Conservation (phyloP, 2,113 vertebrate species). For the Boleophthalmus pectinirostris region DNA sequence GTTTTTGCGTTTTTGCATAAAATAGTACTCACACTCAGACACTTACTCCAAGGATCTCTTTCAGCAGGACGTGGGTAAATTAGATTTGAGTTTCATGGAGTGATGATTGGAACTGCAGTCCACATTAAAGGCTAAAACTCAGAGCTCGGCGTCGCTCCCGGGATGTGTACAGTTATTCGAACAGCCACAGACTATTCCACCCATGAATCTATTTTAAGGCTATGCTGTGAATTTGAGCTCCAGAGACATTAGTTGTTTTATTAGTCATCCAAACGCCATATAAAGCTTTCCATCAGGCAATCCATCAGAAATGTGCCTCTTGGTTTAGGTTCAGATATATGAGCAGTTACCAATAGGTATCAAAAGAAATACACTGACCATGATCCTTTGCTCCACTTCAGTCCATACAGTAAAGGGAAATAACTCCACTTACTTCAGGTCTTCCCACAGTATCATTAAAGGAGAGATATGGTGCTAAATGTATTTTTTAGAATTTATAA, state of each 20-base stretch:
- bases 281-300: background rate
- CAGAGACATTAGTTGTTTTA: background rate
- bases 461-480: too few species aligned
- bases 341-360: too few species aligned
- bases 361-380: too few species aligned
- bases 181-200: background rate
- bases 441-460: too few species aligned
- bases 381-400: too few species aligned
- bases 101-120: background rate
- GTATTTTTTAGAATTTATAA: too few species aligned
- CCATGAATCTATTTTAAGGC: conserved; percentile 3
- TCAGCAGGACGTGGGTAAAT: background rate
- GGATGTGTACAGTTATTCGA: background rate
- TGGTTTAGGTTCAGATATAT: too few species aligned
- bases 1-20: too few species aligned
- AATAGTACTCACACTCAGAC: too few species aligned
- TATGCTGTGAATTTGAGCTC: background rate
- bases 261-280: background rate
- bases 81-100: conserved; percentile 5
- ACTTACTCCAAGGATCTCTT: background rate
- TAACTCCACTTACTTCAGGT: too few species aligned
- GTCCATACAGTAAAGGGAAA: too few species aligned
- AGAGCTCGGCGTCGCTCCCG: background rate
- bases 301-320: background rate
- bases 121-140: conserved; percentile 3